These are phyloP conservation scores for Pogonophryne albipinna DNA, from an alignment of 2,797 vertebrate genomes.

Conservation along the genomic window DNA sequence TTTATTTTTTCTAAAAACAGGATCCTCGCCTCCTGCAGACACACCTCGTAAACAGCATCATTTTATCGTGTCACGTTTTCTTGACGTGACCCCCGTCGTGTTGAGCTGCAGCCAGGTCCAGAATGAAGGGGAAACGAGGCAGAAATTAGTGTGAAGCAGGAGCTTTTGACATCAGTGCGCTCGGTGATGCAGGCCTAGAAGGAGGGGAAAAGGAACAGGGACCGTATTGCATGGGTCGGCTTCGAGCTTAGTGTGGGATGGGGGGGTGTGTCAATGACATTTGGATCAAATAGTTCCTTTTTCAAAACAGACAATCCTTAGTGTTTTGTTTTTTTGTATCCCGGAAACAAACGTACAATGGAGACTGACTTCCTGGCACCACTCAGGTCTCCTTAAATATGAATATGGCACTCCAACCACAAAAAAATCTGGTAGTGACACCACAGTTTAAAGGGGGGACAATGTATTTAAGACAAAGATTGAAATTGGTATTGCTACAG, in stretches of 20 bases:
- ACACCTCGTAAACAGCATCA: constrained; percentile 12
- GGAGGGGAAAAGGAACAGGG: constrained; percentile 38
- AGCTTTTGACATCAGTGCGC: constrained; percentile 85
- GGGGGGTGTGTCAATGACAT: constrained; percentile 13
- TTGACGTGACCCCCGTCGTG: constrained; percentile 3
- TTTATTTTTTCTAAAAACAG: constrained; percentile 28
- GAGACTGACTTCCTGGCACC: constrained; percentile 14
- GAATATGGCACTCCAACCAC: constrained; percentile 18
- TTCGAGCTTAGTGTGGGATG: constrained; percentile 57
- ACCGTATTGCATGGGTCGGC: constrained; percentile 68
- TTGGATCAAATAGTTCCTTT: constrained; percentile 34
- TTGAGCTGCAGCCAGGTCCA: constrained; percentile 36
- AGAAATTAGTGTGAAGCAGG: constrained; percentile 92
- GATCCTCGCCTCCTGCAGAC: constrained; percentile 12
- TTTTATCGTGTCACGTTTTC: not conserved
- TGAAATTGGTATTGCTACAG: constrained; percentile 62
- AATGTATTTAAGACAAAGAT: constrained; percentile 36
- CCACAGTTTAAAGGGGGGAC: constrained; percentile 3
- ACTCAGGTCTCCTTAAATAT: not conserved
- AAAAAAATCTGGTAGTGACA: constrained; percentile 33
- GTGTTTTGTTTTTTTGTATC: constrained; percentile 6
- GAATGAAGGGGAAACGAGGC: constrained; percentile 67
- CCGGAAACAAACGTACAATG: constrained; percentile 7
- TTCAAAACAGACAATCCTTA: constrained; percentile 16
- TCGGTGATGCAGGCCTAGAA: constrained; percentile 58